phyloP scores from a whole-genome alignment of 2,888 invertebrate species.

The Ophonus ardosiacus region DNA sequence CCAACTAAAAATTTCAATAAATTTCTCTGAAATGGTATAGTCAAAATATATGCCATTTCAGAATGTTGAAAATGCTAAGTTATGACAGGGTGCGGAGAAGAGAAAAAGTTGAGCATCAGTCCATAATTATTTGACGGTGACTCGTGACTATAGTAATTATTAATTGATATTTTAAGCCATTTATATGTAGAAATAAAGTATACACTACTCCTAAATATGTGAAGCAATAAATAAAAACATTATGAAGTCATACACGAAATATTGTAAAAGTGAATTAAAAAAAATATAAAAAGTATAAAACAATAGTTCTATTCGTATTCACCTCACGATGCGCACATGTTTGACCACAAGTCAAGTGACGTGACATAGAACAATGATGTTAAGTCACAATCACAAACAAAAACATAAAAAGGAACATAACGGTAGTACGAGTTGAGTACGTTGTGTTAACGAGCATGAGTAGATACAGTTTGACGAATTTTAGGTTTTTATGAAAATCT shows the following conservation, averaged over 20 bases:
- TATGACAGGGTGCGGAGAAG: too few relatives aligned
- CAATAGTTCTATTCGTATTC: neutral
- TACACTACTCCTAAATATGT: too few relatives aligned
- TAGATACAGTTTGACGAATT: constrained; percentile 33
- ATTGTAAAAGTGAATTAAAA: neutral
- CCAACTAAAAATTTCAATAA: too few relatives aligned
- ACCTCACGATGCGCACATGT: neutral
- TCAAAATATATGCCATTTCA: too few relatives aligned
- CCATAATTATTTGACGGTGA: too few relatives aligned
- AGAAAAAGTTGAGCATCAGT: too few relatives aligned
- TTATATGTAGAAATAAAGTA: too few relatives aligned
- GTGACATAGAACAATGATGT: constrained; percentile 12
- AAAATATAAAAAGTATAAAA: neutral
- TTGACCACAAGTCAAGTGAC: constrained; percentile 25
- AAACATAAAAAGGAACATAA: constrained; percentile 24
- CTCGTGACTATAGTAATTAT: too few relatives aligned
- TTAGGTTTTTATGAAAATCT: constrained; percentile 39
- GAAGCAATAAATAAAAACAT: neutral
- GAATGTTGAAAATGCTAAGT: too few relatives aligned
- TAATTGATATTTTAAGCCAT: too few relatives aligned
- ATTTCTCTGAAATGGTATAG: too few relatives aligned
- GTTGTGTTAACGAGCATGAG: constrained; percentile 12
- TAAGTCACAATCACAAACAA: constrained; percentile 21
- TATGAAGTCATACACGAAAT: neutral
- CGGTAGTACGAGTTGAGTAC: neutral